Conservation (phyloP, 2,113 vertebrate species). For the Engraulis encrasicolus region DNA sequence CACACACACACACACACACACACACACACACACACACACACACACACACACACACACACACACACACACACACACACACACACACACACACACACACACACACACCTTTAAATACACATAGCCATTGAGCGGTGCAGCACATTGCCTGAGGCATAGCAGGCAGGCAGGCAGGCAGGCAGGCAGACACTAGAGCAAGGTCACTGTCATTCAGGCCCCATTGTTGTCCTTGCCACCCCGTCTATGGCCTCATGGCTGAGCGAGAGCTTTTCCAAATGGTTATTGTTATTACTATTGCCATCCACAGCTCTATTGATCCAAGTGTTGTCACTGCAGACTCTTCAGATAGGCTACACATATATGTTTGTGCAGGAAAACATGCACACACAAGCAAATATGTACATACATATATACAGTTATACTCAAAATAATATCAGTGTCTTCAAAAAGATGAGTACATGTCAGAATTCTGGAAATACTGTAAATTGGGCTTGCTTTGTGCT, state of each 20-base stretch:
- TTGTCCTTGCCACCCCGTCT: constrained; percentile 13
- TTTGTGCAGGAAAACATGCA: not conserved
- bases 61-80: not conserved
- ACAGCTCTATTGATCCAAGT: not conserved
- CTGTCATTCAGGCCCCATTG: constrained; percentile 3
- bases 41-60: not conserved
- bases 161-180: no score
- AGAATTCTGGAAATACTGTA: no score
- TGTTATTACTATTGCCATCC: no score
- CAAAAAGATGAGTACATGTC: no score
- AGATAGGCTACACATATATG: no score
- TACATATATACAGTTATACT: no score
- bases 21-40: constrained; percentile 18
- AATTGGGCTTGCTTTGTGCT: no score
- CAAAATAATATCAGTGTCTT: no score
- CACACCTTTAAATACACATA: not conserved
- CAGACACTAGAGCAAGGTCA: constrained; percentile 27
- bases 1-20: no score
- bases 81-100: constrained; percentile 7
- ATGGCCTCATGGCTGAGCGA: not conserved
- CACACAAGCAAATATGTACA: constrained; percentile 6
- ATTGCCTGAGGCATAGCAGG: constrained; percentile 34
- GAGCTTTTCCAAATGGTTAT: not conserved
- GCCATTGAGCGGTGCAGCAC: not conserved
- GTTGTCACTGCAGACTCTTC: not conserved